Evolutionary conservation across 2,888 invertebrate genomes (phyloP), one percentile per base, ranked within the genome.

Genomic region (Cosmia trapezina): DNA sequence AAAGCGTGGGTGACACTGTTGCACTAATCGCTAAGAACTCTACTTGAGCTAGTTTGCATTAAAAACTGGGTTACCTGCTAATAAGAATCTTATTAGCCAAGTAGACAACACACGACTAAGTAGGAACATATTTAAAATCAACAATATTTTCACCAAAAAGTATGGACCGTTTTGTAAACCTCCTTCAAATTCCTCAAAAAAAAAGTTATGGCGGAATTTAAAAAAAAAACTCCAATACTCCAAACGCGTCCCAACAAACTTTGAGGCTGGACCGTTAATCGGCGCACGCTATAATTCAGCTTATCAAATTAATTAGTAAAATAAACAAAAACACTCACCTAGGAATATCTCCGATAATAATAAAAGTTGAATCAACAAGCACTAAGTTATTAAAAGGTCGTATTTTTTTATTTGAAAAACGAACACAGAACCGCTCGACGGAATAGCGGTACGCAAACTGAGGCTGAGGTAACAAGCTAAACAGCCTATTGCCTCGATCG

Each of bases 361-460:
- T 56, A 70, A 70, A 85, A 75, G 71, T 84, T 61, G 43, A 41
- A 56, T 60, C 19, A 78, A 78, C 78, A 60, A 75, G 53, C 86
- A 86, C 86, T 45, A 80, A 83, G 68, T 84, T 80, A 57, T 75
- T 66, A 72, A 64, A 71, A 78, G 73, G 71, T 83, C 83, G 85
- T 86, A 80, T 69, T 76, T 68, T 68, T 62, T 47, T 9, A 41
- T 63, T 61, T 66, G 0, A 56, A 62, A 43, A 78, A 63, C 66
- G 47, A 61, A 72, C 65, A 78, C 76, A 79, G 85, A 69, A 68
- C 80, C 70, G 14, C 41, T 51, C 73, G n/a, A 6, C 59, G 45
- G 54, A 53, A 78, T 74, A 86, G 85, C 83, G 77, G 81, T 64
- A 81, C 86, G 86, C 85, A 65, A 75, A 86, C 85, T 86, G 81